Evolutionary conservation across 1,140 invertebrate species (phyloP).

Genomic region (Lordiphosa collinella): DNA sequence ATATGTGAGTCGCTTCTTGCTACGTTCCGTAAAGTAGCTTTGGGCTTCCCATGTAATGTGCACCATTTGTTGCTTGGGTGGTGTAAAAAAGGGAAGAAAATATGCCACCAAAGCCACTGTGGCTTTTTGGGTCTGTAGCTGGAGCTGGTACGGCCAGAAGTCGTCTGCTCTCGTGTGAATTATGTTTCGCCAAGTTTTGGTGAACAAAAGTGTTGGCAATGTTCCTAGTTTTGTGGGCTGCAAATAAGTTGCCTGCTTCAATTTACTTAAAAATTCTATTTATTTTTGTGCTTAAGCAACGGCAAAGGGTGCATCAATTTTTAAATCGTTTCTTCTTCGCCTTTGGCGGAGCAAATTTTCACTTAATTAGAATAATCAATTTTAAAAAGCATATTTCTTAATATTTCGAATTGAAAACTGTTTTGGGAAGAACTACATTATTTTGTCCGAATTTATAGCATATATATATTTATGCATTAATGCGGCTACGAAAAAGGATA

Average conservation of each 20-base stretch:
- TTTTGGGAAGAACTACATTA: too few relatives aligned
- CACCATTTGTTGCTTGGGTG: slow-evolving; percentile 41
- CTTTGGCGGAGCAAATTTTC: slow-evolving; percentile 21
- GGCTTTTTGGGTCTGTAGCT: slow-evolving; percentile 24
- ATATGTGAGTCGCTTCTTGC: slow-evolving; percentile 42
- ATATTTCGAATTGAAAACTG: too few relatives aligned
- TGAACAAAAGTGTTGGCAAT: slow-evolving; percentile 60
- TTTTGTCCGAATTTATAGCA: too few relatives aligned
- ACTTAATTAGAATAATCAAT: slow-evolving; percentile 38
- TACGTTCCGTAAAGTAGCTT: slow-evolving; percentile 44
- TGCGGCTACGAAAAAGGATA: too few relatives aligned
- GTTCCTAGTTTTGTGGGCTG: slow-evolving; percentile 23
- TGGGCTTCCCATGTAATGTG: slow-evolving; percentile 48
- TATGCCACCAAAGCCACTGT: slow-evolving; percentile 46
- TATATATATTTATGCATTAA: too few relatives aligned
- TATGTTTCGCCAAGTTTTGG: slow-evolving; percentile 67
- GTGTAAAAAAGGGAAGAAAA: slow-evolving; percentile 10
- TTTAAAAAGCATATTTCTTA: too few relatives aligned
- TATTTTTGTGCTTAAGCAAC: slow-evolving; percentile 58
- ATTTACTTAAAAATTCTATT: slow-evolving; percentile 75
- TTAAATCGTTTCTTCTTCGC: not conserved
- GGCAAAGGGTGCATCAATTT: not conserved
- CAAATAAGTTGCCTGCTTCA: slow-evolving; percentile 57
- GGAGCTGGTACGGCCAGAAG: slow-evolving; percentile 13
- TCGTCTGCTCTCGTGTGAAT: slow-evolving; percentile 43